Conservation (phyloP, 2,797 vertebrate genomes). For the Enteromius treurensis region DNA sequence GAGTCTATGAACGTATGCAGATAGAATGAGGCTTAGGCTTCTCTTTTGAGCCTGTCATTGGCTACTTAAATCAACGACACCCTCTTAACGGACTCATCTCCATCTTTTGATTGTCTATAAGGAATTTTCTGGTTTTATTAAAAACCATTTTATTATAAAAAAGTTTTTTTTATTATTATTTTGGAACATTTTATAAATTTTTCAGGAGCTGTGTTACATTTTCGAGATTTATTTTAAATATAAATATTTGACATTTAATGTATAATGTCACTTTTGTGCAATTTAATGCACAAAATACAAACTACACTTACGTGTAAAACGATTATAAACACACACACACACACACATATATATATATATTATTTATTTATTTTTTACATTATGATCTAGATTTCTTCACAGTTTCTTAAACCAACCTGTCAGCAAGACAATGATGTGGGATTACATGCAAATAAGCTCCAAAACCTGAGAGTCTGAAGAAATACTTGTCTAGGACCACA, state of each 20-base stretch:
- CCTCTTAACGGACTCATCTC: slow-evolving; percentile 21
- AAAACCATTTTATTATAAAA: too few relatives aligned
- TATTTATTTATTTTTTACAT: neutral
- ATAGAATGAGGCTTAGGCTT: slow-evolving; percentile 37
- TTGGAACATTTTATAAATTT: neutral
- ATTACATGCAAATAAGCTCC: neutral
- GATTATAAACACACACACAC: too few relatives aligned
- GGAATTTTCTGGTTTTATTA: neutral
- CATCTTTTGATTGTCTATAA: slow-evolving; percentile 9
- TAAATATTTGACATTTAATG: neutral
- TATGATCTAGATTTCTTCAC: neutral
- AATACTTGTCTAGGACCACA: neutral
- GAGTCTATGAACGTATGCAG: slow-evolving; percentile 32
- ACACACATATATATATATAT: too few relatives aligned
- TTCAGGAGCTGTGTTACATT: neutral
- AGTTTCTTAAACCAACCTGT: neutral
- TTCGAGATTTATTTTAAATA: neutral
- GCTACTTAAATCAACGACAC: slow-evolving; percentile 29
- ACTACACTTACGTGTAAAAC: too few relatives aligned
- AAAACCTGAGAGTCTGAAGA: neutral
- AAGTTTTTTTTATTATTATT: too few relatives aligned
- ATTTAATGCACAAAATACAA: neutral
- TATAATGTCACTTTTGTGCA: neutral
- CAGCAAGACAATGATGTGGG: too few relatives aligned
- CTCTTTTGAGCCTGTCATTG: slow-evolving; percentile 39